These are phyloP conservation scores for Lagria hirta DNA, from an alignment of 2,888 invertebrate species.

Conservation along the genomic window DNA sequence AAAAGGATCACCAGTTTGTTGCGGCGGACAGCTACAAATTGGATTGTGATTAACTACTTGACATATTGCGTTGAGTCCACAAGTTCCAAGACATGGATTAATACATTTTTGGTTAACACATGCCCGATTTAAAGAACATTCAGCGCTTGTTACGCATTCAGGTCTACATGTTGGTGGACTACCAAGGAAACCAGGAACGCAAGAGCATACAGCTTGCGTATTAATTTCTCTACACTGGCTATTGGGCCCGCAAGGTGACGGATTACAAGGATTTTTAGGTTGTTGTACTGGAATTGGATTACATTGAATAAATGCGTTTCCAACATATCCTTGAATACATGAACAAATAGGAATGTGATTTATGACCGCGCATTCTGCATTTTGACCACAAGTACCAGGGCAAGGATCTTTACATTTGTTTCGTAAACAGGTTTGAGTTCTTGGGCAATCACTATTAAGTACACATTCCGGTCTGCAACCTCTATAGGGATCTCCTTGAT, in stretches of 20 bases:
- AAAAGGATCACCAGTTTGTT: slow-evolving; percentile 45
- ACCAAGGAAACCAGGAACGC: slow-evolving; percentile 69
- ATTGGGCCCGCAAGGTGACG: slow-evolving; percentile 67
- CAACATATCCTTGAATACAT: slow-evolving; percentile 65
- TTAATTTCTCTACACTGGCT: slow-evolving; percentile 61
- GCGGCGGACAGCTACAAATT: slow-evolving; percentile 62
- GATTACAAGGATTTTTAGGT: slow-evolving; percentile 60
- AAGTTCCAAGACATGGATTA: slow-evolving; percentile 79
- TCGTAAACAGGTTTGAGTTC: slow-evolving; percentile 62
- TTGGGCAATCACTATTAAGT: slow-evolving; percentile 63
- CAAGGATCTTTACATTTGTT: slow-evolving; percentile 71
- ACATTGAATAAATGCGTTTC: slow-evolving; percentile 53
- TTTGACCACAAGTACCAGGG: slow-evolving; percentile 65
- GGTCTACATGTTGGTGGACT: slow-evolving; percentile 77
- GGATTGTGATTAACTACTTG: slow-evolving; percentile 74
- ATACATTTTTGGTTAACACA: slow-evolving; percentile 74
- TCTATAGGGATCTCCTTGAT: slow-evolving; percentile 65
- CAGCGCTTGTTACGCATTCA: slow-evolving; percentile 71
- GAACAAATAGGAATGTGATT: slow-evolving; percentile 71
- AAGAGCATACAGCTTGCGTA: slow-evolving; percentile 65
- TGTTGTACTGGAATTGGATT: slow-evolving; percentile 19
- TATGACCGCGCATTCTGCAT: slow-evolving; percentile 68
- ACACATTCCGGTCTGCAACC: slow-evolving; percentile 71
- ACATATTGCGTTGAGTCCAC: slow-evolving; percentile 74
- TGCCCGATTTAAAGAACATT: slow-evolving; percentile 70